A percentile compares a stretch with the other conserved stretches of the same genome.
Evolutionary conservation across 1,140 invertebrate genomes (phyloP).

Genomic region (Pissodes strobi): DNA sequence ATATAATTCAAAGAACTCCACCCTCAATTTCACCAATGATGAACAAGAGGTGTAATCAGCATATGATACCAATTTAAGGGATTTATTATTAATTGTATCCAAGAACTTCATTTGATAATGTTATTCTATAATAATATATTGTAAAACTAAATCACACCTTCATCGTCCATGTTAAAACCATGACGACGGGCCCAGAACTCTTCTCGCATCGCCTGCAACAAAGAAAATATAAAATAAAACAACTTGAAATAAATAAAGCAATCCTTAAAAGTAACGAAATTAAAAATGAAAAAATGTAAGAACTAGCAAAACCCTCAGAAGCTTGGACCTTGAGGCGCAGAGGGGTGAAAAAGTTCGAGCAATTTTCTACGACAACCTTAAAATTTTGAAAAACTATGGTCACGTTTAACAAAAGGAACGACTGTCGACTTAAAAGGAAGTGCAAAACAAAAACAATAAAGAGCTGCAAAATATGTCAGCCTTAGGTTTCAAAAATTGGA

Average conservation of each 20-base stretch:
- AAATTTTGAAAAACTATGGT: slow-evolving; percentile 44
- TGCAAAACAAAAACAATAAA: neutral
- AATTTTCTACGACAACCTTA: slow-evolving; percentile 48
- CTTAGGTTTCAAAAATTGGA: neutral
- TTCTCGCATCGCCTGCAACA: slow-evolving; percentile 55
- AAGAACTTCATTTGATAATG: too few species aligned
- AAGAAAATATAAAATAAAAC: neutral
- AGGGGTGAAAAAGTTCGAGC: slow-evolving; percentile 46
- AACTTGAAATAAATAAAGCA: too few species aligned
- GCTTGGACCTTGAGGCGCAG: slow-evolving; percentile 28
- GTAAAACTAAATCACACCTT: slow-evolving; percentile 64
- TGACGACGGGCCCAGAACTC: slow-evolving; percentile 62
- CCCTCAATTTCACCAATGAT: too few species aligned
- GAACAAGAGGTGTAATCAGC: too few species aligned
- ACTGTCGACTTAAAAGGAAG: slow-evolving; percentile 34
- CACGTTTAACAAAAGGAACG: slow-evolving; percentile 50
- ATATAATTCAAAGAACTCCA: too few species aligned
- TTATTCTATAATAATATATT: too few species aligned
- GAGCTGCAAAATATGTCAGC: slow-evolving; percentile 1
- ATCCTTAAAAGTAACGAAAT: too few species aligned
- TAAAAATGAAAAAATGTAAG: slow-evolving; percentile 33
- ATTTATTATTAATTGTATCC: too few species aligned
- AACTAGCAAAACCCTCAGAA: slow-evolving; percentile 45
- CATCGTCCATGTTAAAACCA: slow-evolving; percentile 64
- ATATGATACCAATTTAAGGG: too few species aligned